Conservation (phyloP, 1,140 invertebrate species). For the Chlorops oryzae region DNA sequence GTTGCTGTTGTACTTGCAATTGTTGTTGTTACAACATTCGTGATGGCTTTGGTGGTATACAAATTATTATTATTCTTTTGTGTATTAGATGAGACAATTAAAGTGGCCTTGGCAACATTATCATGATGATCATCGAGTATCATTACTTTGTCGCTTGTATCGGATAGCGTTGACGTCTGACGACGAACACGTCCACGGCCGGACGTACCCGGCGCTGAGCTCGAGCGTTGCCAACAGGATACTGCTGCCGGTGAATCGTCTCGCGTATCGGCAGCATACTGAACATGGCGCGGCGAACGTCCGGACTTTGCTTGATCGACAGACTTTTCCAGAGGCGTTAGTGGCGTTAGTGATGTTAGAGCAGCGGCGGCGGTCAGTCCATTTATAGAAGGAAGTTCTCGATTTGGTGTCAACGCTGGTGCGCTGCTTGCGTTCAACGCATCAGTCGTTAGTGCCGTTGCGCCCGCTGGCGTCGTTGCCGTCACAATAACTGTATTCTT, state of each 20-base stretch:
- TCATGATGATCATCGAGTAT: conserved; percentile 37
- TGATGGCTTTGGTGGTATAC: conserved; percentile 13
- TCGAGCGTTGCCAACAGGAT: too few relatives aligned
- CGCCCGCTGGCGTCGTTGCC: neutral
- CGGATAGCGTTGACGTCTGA: conserved; percentile 27
- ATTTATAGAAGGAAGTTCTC: too few relatives aligned
- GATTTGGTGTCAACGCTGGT: too few relatives aligned
- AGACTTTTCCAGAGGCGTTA: too few relatives aligned
- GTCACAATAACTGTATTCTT: conserved; percentile 28
- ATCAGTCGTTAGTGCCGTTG: too few relatives aligned
- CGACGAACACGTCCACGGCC: conserved; percentile 23
- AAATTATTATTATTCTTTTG: too few relatives aligned
- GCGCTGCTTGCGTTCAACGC: too few relatives aligned
- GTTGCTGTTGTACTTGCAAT: conserved; percentile 8
- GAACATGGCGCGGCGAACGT: too few relatives aligned
- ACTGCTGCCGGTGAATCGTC: neutral
- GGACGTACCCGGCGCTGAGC: conserved; percentile 1
- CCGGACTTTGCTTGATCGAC: too few relatives aligned
- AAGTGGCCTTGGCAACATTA: conserved; percentile 3
- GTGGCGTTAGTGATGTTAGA: too few relatives aligned
- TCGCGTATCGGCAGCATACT: too few relatives aligned
- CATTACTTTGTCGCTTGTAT: conserved; percentile 41
- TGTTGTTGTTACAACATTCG: conserved; percentile 18
- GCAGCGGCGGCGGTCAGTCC: too few relatives aligned
- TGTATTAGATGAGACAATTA: conserved; percentile 4